A percentile compares a stretch with the other conserved stretches of the same genome.
phyloP scores from a whole-genome alignment of 2,888 invertebrate species.

The Encarsia formosa region DNA sequence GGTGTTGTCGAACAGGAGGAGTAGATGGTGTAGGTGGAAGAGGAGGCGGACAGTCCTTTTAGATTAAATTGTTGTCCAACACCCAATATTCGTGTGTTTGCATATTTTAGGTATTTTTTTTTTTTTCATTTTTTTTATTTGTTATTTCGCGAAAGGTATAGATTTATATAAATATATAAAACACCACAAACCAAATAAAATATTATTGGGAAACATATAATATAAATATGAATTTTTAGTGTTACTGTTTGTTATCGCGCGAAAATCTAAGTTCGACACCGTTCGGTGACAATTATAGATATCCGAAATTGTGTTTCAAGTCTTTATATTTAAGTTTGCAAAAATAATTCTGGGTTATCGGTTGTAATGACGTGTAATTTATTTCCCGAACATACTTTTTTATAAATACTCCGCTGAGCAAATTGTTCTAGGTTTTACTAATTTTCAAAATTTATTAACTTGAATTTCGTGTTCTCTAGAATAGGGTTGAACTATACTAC shows the following conservation, averaged over 20 bases:
- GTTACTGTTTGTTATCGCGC: constrained; percentile 7
- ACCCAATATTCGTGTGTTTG: constrained; percentile 41
- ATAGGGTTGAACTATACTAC: no score
- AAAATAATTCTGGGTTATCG: constrained; percentile 1
- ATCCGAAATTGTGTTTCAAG: constrained; percentile 4
- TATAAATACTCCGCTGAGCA: no score
- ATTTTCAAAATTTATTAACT: no score
- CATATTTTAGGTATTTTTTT: constrained; percentile 38
- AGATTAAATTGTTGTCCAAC: constrained; percentile 40
- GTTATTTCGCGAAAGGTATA: background rate
- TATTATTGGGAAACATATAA: background rate
- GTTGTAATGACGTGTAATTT: constrained; percentile 1
- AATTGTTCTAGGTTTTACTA: no score
- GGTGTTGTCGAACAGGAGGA: constrained; percentile 51
- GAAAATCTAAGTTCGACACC: background rate
- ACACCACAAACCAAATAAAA: background rate
- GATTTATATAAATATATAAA: background rate
- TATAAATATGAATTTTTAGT: background rate
- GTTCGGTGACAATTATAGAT: no score
- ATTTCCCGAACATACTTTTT: no score
- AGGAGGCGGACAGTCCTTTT: constrained; percentile 65
- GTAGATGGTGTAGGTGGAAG: constrained; percentile 63
- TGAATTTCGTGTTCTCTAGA: no score
- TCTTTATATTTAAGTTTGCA: constrained; percentile 4
- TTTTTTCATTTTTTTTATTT: background rate